Conservation (phyloP, 2,113 vertebrate species). For the Tupaia tana region DNA sequence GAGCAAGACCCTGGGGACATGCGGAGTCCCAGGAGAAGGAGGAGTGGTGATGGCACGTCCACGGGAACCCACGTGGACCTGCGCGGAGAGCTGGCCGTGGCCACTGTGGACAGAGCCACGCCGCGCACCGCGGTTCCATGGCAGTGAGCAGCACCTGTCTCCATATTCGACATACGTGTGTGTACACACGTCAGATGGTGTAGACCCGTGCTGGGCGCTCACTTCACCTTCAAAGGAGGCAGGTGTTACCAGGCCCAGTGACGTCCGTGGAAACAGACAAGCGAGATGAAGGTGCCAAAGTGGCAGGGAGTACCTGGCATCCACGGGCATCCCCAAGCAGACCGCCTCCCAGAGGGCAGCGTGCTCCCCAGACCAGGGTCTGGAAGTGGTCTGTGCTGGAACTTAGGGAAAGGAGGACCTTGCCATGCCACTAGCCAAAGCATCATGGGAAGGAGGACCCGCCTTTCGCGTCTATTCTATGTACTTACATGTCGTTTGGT, state of each 20-base stretch:
- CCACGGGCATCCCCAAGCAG: too few relatives aligned
- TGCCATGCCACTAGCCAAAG: too few relatives aligned
- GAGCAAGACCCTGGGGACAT: neutral
- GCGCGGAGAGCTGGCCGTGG: neutral
- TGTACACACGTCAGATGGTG: too few relatives aligned
- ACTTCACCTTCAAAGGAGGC: neutral
- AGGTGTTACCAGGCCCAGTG: too few relatives aligned
- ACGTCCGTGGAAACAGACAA: too few relatives aligned
- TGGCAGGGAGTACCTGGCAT: too few relatives aligned
- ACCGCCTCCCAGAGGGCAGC: too few relatives aligned
- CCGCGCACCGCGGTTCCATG: accelerated
- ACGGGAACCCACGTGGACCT: too few relatives aligned
- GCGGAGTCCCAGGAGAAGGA: neutral
- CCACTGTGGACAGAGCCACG: neutral
- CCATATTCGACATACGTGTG: neutral
- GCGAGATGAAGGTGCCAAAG: too few relatives aligned
- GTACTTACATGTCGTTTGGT: neutral
- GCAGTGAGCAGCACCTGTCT: accelerated
- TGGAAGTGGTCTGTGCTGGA: too few relatives aligned
- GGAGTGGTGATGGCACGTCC: neutral
- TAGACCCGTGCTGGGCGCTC: neutral
- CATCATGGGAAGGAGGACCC: neutral
- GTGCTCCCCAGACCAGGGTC: too few relatives aligned
- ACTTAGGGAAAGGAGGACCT: neutral
- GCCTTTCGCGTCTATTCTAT: neutral